Percentiles rank a stretch among this genome's conserved stretches.
Evolutionary conservation across 2,113 vertebrate genomes (phyloP).

Genomic region (Ovis aries): DNA sequence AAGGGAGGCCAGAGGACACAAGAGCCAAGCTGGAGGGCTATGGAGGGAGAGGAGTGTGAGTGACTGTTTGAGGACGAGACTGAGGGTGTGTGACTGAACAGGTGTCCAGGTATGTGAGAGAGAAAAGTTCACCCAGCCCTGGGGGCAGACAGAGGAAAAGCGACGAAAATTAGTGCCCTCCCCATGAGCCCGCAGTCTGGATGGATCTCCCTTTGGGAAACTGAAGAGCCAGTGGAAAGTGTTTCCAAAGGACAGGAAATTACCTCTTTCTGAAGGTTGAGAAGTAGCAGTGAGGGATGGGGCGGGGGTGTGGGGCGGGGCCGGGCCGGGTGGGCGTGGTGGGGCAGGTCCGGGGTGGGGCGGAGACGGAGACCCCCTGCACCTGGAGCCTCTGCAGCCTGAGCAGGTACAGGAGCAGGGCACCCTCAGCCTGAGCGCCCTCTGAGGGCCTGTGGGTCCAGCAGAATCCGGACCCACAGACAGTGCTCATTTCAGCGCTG

Average conservation of each 20-base stretch:
- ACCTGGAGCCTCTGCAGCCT: not conserved
- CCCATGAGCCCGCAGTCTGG: not conserved
- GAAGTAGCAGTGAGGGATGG: not conserved
- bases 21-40: not conserved
- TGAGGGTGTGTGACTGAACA: not conserved
- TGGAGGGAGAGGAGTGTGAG: not conserved
- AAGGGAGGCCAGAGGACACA: not conserved
- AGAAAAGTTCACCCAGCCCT: not conserved
- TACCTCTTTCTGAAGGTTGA: not conserved
- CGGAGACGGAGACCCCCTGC: not conserved
- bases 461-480: not conserved
- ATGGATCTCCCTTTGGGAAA: not conserved
- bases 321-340: not conserved
- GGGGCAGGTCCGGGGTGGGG: not conserved
- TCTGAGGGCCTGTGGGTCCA: not conserved
- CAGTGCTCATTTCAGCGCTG: no score
- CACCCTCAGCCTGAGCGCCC: not conserved
- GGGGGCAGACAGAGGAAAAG: not conserved
- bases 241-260: not conserved
- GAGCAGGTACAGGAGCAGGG: not conserved
- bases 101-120: no score
- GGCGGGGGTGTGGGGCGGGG: fast-evolving
- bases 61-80: not conserved
- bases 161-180: not conserved
- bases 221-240: not conserved